Percentiles rank a stretch among this genome's conserved stretches.
Conservation (phyloP, 64 coral and sea anemone species). For the Acropora yongei region DNA sequence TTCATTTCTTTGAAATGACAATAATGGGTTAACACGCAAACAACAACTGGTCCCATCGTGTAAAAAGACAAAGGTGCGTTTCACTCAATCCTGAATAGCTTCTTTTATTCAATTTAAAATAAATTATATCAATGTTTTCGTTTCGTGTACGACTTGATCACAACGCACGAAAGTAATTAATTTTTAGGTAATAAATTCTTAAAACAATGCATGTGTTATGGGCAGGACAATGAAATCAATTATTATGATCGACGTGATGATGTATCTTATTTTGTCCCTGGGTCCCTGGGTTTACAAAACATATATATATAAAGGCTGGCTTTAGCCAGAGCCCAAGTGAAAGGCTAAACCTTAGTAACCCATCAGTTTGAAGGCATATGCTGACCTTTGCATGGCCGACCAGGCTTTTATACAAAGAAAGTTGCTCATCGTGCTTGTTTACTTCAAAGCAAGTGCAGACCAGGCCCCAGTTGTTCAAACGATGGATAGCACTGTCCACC, state of each 20-base stretch:
- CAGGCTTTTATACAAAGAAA: not conserved
- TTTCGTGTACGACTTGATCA: not conserved
- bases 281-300: too few species aligned
- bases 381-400: too few species aligned
- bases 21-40: not conserved
- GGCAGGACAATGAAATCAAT: too few species aligned
- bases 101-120: too few species aligned
- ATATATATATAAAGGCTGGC: too few species aligned
- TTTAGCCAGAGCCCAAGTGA: too few species aligned
- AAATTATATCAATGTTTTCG: not conserved
- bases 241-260: too few species aligned
- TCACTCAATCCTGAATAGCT: too few species aligned
- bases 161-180: not conserved
- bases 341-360: too few species aligned
- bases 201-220: not conserved
- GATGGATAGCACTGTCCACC: too few species aligned
- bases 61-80: not conserved
- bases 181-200: not conserved
- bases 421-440: not conserved
- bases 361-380: too few species aligned
- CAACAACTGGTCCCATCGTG: not conserved
- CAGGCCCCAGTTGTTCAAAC: not conserved
- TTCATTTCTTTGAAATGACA: not conserved
- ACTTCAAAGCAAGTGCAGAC: not conserved
- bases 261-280: too few species aligned